Evolutionary conservation across 1,140 invertebrate species (phyloP).

Genomic region (Ceratitis capitata): DNA sequence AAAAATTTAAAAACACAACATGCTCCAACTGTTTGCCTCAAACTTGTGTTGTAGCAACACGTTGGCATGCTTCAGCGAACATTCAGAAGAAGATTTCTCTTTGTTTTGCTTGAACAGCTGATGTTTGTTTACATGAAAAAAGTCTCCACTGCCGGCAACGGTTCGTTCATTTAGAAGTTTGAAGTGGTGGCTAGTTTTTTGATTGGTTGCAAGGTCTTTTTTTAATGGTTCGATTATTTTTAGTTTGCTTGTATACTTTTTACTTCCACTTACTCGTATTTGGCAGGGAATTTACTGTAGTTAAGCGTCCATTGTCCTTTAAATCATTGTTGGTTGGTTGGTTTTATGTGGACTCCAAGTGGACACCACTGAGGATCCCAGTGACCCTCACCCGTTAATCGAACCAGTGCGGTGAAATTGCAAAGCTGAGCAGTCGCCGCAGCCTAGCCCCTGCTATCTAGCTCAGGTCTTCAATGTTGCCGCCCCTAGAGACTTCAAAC

Average conservation of each 20-base stretch:
- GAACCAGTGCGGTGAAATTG: too few relatives aligned
- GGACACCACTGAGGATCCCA: too few relatives aligned
- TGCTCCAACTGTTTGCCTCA: background rate
- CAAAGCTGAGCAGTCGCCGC: too few relatives aligned
- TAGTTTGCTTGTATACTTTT: background rate
- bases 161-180: background rate
- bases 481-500: too few relatives aligned
- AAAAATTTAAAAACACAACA: conserved; percentile 14
- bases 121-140: conserved; percentile 19
- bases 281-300: too few relatives aligned
- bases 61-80: background rate
- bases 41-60: background rate
- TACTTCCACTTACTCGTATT: too few relatives aligned
- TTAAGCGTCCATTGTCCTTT: too few relatives aligned
- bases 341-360: too few relatives aligned
- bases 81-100: background rate
- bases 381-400: too few relatives aligned
- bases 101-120: background rate
- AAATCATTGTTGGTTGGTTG: too few relatives aligned
- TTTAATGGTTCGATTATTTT: background rate
- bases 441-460: too few relatives aligned
- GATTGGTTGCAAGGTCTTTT: background rate
- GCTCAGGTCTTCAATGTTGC: too few relatives aligned
- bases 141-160: background rate
- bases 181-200: background rate